Percentiles rank a stretch among this genome's conserved stretches.
Evolutionary conservation across 1,140 invertebrate genomes (phyloP).

Genomic region (Drosophila virilis): DNA sequence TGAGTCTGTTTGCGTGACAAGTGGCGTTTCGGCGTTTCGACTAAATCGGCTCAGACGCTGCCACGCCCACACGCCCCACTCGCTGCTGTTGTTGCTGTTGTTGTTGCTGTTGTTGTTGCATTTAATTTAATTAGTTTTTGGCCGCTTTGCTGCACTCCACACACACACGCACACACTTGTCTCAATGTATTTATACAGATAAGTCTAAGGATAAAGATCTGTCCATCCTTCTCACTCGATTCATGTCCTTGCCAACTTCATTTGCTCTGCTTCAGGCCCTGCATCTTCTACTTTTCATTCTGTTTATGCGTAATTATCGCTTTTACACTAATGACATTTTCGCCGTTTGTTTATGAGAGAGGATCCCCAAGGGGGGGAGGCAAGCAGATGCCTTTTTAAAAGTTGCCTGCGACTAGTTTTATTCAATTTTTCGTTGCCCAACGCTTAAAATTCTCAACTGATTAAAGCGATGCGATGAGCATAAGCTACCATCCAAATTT

Average conservation of each 20-base stretch:
- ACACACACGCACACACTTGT: not conserved
- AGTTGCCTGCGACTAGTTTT: too few relatives aligned
- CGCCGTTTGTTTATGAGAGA: not conserved
- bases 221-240: not conserved
- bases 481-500: too few relatives aligned
- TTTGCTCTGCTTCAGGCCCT: not conserved
- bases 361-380: not conserved
- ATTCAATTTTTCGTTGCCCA: too few relatives aligned
- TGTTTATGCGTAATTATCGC: constrained; percentile 37
- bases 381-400: too few relatives aligned
- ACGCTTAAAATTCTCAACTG: too few relatives aligned
- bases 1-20: constrained; percentile 48
- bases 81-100: not conserved
- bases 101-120: constrained; percentile 22
- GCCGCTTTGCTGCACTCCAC: constrained; percentile 40
- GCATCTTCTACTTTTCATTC: not conserved
- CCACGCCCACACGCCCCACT: not conserved
- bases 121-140: constrained; percentile 77
- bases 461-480: too few relatives aligned
- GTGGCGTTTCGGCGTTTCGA: constrained; percentile 34
- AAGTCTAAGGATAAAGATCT: not conserved
- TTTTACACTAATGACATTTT: constrained; percentile 42
- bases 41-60: constrained; percentile 20
- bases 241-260: too few relatives aligned
- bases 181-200: not conserved